These are phyloP conservation scores for Entomobrya proxima DNA, from an alignment of 2,888 invertebrate species.

Conservation along the genomic window DNA sequence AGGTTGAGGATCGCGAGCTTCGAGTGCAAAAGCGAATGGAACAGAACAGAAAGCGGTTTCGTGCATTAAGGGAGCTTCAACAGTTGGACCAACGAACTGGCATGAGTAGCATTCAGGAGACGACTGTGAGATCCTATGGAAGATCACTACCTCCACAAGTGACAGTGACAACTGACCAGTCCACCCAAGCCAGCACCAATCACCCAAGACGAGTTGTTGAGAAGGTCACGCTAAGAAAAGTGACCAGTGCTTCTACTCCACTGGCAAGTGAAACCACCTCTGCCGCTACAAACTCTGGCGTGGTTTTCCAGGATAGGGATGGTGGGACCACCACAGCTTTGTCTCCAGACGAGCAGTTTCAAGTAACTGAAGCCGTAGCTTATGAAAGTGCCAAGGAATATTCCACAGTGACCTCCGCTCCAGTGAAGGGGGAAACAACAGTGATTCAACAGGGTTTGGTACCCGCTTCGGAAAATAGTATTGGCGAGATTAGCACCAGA, in stretches of 20 bases:
- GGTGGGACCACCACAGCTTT: not conserved
- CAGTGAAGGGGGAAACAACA: slow-evolving; percentile 12
- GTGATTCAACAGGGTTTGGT: not conserved
- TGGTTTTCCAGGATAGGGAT: not conserved
- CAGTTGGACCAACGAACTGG: slow-evolving; percentile 49
- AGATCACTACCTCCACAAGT: not conserved
- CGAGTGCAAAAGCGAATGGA: slow-evolving; percentile 52
- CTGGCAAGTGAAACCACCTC: not conserved
- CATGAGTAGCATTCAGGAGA: not conserved
- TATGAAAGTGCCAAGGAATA: slow-evolving; percentile 51
- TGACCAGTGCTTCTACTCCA: not conserved
- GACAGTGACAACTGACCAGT: not conserved
- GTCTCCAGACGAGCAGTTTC: slow-evolving; percentile 22
- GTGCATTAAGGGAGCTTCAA: slow-evolving; percentile 18
- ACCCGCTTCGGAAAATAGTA: not conserved
- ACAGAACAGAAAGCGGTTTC: slow-evolving; percentile 26
- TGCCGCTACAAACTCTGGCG: not conserved
- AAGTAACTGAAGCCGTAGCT: slow-evolving; percentile 37
- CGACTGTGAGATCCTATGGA: not conserved
- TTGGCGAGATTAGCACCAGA: not conserved
- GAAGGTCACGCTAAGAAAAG: slow-evolving; percentile 39
- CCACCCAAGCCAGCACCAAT: slow-evolving; percentile 11
- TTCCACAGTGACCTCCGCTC: not conserved
- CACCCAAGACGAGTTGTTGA: slow-evolving; percentile 33
- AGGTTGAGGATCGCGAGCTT: slow-evolving; percentile 28